phyloP scores from a whole-genome alignment of 2,888 invertebrate genomes.

The Resseliella maxima region DNA sequence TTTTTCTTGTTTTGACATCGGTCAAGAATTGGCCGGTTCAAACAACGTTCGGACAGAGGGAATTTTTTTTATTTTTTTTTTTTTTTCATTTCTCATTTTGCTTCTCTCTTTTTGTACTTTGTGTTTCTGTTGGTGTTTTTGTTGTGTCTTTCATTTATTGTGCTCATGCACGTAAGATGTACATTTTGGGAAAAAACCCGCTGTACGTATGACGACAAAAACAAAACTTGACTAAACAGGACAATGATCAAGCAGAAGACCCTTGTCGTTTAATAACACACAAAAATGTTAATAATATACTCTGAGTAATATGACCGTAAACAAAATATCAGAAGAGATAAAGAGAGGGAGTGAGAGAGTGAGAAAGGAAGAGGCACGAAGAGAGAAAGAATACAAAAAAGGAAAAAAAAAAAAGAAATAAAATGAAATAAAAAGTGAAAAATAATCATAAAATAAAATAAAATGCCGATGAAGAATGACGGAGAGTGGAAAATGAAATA shows the following conservation, averaged over 20 bases:
- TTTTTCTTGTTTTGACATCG: constrained; percentile 2
- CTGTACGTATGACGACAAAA: not conserved
- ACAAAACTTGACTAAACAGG: not conserved
- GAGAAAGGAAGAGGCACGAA: too few relatives aligned
- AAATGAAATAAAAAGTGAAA: not conserved
- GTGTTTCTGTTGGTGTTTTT: not conserved
- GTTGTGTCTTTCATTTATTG: not conserved
- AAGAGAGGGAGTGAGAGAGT: too few relatives aligned
- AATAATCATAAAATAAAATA: not conserved
- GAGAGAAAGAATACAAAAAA: too few relatives aligned
- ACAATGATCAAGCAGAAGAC: constrained; percentile 22
- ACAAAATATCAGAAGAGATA: not conserved
- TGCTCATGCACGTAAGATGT: not conserved
- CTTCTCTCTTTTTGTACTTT: not conserved
- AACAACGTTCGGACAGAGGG: constrained; percentile 21
- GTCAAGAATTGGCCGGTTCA: not conserved
- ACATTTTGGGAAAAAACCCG: not conserved
- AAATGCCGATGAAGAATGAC: not conserved
- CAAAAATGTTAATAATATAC: constrained; percentile 39
- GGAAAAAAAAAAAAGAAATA: too few relatives aligned
- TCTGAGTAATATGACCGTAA: constrained; percentile 20
- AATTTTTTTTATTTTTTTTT: not conserved
- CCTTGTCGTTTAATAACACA: constrained; percentile 41
- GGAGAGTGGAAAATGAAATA: not conserved
- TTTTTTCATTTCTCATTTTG: not conserved